phyloP scores from a whole-genome alignment of 2,888 invertebrate genomes.

The Ischnus inquisitorius region DNA sequence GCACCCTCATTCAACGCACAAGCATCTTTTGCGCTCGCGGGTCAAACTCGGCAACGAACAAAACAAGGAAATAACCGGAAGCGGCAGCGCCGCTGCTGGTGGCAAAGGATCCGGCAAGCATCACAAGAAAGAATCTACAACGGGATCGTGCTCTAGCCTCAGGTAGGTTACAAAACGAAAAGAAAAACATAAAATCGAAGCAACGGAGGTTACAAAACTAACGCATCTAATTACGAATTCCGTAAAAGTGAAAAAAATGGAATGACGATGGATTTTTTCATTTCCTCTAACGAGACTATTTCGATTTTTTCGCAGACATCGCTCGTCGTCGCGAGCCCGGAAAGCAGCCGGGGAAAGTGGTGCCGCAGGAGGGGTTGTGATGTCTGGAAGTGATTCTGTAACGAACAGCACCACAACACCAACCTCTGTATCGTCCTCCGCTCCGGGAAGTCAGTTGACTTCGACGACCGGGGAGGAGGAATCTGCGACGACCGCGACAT shows the following conservation, averaged over 20 bases:
- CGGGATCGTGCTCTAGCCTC: conserved; percentile 90
- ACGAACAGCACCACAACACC: conserved; percentile 79
- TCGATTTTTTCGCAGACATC: conserved; percentile 80
- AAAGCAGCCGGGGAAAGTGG: conserved; percentile 86
- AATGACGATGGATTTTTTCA: background rate
- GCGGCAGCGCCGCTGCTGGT: conserved; percentile 82
- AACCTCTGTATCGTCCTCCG: conserved; percentile 79
- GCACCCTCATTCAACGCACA: conserved; percentile 85
- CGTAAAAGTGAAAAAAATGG: background rate
- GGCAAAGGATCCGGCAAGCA: conserved; percentile 81
- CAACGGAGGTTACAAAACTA: background rate
- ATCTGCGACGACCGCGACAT: conserved; percentile 79
- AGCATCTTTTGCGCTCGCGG: conserved; percentile 82
- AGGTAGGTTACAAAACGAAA: conserved; percentile 83
- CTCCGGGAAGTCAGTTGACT: conserved; percentile 79
- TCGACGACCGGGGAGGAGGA: conserved; percentile 81
- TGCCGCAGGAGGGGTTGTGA: conserved; percentile 73
- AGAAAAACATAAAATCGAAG: background rate
- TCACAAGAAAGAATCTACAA: conserved; percentile 84
- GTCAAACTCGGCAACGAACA: conserved; percentile 81
- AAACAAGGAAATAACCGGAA: conserved; percentile 76
- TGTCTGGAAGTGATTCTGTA: conserved; percentile 82
- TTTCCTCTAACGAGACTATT: background rate
- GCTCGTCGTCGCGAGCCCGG: conserved; percentile 85
- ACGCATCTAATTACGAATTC: background rate